phyloP scores from a whole-genome alignment of 2,888 invertebrate species.

The Pardosa pseudoannulata region DNA sequence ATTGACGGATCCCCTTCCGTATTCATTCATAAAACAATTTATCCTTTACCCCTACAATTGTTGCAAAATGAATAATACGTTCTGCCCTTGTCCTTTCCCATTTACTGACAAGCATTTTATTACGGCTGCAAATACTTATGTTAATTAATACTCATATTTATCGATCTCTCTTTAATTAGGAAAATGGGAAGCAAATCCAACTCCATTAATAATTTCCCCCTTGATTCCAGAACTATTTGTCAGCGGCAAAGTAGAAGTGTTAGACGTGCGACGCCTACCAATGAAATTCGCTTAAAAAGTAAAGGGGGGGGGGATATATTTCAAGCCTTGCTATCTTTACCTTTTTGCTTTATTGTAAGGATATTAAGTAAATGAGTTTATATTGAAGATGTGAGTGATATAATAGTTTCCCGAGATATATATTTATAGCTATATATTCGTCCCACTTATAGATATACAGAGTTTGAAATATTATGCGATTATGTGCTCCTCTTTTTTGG shows the following conservation, averaged over 20 bases:
- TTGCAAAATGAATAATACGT: not conserved
- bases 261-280: slow-evolving; percentile 1
- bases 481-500: too few species aligned
- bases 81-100: not conserved
- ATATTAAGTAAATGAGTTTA: slow-evolving; percentile 5
- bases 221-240: slow-evolving; percentile 43
- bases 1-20: not conserved
- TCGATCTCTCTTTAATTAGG: slow-evolving; percentile 69
- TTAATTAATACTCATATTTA: slow-evolving; percentile 71
- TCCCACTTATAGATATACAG: too few species aligned
- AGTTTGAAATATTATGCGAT: too few species aligned
- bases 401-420: too few species aligned
- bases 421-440: too few species aligned
- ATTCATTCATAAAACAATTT: slow-evolving; percentile 2
- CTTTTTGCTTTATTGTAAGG: not conserved
- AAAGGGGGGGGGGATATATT: not conserved
- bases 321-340: slow-evolving; percentile 3
- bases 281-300: not conserved
- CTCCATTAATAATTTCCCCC: slow-evolving; percentile 64
- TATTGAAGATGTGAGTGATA: not conserved
- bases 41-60: not conserved
- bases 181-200: slow-evolving; percentile 70
- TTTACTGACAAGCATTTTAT: slow-evolving; percentile 70
- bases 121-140: slow-evolving; percentile 67
- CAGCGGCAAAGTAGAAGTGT: slow-evolving; percentile 40